phyloP scores from a whole-genome alignment of 2,888 invertebrate species.

The Epirrhoe alternata region DNA sequence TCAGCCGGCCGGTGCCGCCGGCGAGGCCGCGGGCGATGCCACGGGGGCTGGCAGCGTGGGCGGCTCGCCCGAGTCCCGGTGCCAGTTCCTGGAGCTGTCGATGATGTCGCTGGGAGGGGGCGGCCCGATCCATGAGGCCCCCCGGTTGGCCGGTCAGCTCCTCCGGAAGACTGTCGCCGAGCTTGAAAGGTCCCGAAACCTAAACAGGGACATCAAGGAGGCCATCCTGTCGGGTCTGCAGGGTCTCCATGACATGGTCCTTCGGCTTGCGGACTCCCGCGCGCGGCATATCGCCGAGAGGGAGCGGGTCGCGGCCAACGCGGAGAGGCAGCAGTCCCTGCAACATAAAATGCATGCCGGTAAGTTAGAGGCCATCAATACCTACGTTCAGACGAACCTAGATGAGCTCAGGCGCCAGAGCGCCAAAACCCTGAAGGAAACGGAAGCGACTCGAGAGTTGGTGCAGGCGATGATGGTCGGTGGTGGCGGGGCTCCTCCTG shows the following conservation, averaged over 20 bases:
- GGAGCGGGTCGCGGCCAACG: not conserved
- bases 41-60: not conserved
- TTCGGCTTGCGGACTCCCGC: slow-evolving; percentile 5
- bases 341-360: not conserved
- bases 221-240: not conserved
- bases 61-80: not conserved
- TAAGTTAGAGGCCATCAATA: slow-evolving; percentile 2
- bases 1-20: not conserved
- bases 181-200: not conserved
- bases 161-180: not conserved
- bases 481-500: not conserved
- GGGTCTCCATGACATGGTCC: not conserved
- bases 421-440: not conserved
- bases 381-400: not conserved
- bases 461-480: not conserved
- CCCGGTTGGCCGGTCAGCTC: not conserved
- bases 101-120: not conserved
- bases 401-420: not conserved
- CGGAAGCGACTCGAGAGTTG: not conserved
- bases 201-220: slow-evolving; percentile 1
- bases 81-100: not conserved
- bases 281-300: not conserved
- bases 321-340: not conserved
- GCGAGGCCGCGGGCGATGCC: not conserved
- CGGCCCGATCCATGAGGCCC: slow-evolving; percentile 2